These are phyloP conservation scores for Hassar affinis DNA, from an alignment of 2,113 vertebrate species.

Conservation along the genomic window DNA sequence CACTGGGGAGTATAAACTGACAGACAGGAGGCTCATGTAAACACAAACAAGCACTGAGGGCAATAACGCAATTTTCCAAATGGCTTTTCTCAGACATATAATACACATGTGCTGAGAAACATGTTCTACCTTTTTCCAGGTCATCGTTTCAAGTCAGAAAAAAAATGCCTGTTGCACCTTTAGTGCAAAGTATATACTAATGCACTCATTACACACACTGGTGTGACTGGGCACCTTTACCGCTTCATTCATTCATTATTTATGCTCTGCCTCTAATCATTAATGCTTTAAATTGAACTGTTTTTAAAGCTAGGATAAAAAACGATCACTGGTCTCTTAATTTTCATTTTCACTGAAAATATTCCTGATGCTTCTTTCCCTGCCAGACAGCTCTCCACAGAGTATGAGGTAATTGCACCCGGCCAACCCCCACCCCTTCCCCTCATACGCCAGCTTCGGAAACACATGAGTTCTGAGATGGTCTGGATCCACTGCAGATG, in stretches of 20 bases:
- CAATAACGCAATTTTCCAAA: not conserved
- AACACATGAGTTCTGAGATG: constrained; percentile 46
- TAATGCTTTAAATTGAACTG: constrained; percentile 11
- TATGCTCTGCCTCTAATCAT: constrained; percentile 24
- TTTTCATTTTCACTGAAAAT: constrained; percentile 19
- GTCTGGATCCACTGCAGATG: constrained; percentile 47
- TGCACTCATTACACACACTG: constrained; percentile 42
- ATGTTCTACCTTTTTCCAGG: not conserved
- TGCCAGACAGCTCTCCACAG: constrained; percentile 52
- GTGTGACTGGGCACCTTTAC: constrained; percentile 9
- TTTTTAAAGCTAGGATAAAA: not conserved
- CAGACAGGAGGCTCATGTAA: not conserved
- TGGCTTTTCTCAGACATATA: not conserved
- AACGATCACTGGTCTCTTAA: not conserved
- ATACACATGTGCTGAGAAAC: not conserved
- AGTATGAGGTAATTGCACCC: constrained; percentile 55
- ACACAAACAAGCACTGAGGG: not conserved
- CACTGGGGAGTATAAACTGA: not conserved
- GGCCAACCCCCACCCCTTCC: not conserved
- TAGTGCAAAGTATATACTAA: constrained; percentile 20
- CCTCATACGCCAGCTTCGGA: not conserved
- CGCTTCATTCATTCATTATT: constrained; percentile 19
- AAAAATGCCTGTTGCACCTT: not conserved
- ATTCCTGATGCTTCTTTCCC: constrained; percentile 50
- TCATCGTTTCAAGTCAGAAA: not conserved